These are phyloP conservation scores for Dromococcyx pavoninus DNA, from an alignment of 2,797 vertebrate genomes.

Conservation along the genomic window DNA sequence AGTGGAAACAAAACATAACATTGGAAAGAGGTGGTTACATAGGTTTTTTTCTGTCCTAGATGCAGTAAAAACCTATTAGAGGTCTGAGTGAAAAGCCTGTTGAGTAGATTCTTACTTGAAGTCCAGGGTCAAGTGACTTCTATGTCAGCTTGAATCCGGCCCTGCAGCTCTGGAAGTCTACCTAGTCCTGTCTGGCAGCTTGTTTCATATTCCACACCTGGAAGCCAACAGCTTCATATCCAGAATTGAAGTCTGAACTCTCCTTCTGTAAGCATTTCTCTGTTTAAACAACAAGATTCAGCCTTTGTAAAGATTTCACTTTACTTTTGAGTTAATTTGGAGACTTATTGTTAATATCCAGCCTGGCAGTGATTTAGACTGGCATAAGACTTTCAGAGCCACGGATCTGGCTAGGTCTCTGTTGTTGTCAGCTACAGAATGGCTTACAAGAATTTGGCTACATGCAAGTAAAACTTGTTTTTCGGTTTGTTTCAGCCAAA, in stretches of 20 bases:
- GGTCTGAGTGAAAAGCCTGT: neutral
- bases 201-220: neutral
- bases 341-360: neutral
- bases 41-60: neutral
- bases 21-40: neutral
- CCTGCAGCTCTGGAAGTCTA: neutral
- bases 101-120: neutral
- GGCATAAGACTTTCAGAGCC: neutral
- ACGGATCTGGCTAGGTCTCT: neutral
- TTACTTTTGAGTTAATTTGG: neutral
- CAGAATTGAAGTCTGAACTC: neutral
- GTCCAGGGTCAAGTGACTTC: neutral
- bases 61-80: neutral
- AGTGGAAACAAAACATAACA: neutral
- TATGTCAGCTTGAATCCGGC: neutral
- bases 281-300: neutral
- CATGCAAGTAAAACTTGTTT: neutral
- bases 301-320: neutral
- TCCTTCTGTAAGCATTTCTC: neutral
- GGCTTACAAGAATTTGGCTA: neutral
- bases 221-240: neutral
- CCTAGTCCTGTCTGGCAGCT: neutral
- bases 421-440: neutral
- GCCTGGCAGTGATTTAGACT: neutral
- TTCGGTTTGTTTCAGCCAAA: neutral